Evolutionary conservation across 2,888 invertebrate genomes (phyloP), one percentile per base, ranked within the genome.

Genomic region (Gerris lacustris): DNA sequence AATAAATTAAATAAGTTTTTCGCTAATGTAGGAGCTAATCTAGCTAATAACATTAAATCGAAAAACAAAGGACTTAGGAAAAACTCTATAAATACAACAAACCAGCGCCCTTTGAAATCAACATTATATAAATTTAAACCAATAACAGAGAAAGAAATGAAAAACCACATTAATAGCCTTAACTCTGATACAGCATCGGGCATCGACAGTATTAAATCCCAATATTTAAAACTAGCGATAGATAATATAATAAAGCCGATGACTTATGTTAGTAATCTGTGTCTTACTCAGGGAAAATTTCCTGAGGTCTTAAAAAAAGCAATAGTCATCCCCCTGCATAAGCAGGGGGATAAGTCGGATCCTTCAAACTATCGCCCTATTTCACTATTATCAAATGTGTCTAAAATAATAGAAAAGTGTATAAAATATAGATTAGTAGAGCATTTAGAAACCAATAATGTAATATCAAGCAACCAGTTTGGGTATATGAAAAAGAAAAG

Each of bases 1-100:
- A 66, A 69, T 45, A 45, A 66, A 6, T 69, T 69, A 44, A 69
- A 69, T 64, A n/a, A 63, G 17, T 66, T 44, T 18, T 69, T 69
- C 31, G 44, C 69, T 44, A 69, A 45, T 31, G 66, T 64, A 6
- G 69, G 69, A 6, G 18, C 15, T 17, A 66, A 66, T 7, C 45
- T 69, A 43, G 69, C 66, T 17, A 45, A n/a, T 44, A n/a, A 64
- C n/a, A 69, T 69, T n/a, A 17, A 63, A n/a, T 31, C 31, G 31
- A 31, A 31, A 31, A 31, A 31, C 31, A 31, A 31, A 31, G 31
- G 31, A 31, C 31, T 2, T 31, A 2, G 1, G 31, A 31, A 31
- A 31, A 31, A 31, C 31, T 31, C 31, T 31, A 31, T 31, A 31
- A 31, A 11, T 55, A 31, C 11, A n/a, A n/a, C n/a, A n/a, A 11